phyloP scores from a whole-genome alignment of 2,113 vertebrate species.

The Scalopus aquaticus region DNA sequence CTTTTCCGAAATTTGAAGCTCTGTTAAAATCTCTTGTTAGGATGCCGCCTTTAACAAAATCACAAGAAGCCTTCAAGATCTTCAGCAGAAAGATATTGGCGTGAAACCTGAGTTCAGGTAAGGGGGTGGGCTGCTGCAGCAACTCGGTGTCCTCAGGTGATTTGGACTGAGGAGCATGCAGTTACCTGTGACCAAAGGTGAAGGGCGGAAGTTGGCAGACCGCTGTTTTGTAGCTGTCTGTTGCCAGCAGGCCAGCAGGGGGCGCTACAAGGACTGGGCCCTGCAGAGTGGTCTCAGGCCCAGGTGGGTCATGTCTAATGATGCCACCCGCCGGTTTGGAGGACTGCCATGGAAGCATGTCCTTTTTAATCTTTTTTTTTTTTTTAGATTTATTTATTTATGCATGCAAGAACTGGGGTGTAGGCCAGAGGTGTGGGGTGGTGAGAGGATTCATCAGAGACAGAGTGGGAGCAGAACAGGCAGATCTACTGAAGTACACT shows the following conservation, averaged over 20 bases:
- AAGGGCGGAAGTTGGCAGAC: background rate
- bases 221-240: background rate
- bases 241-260: background rate
- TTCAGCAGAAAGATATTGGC: constrained; percentile 96
- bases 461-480: too few relatives aligned
- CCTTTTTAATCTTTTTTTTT: too few relatives aligned
- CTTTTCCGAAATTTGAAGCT: constrained; percentile 21
- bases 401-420: too few relatives aligned
- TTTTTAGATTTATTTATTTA: too few relatives aligned
- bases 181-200: background rate
- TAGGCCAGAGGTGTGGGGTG: too few relatives aligned
- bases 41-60: constrained; percentile 98
- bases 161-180: rapidly evolving
- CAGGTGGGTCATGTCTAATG: rapidly evolving
- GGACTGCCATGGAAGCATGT: background rate
- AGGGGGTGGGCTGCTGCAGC: background rate
- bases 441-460: too few relatives aligned
- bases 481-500: too few relatives aligned
- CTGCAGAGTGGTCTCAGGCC: background rate
- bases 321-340: background rate
- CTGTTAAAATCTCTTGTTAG: constrained; percentile 82
- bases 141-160: background rate
- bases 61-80: constrained; percentile 95
- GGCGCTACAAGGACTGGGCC: background rate
- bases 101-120: constrained; percentile 97